Percentiles rank a stretch among this genome's conserved stretches.
phyloP scores from a whole-genome alignment of 2,888 invertebrate genomes.

The Pollenia amentaria region DNA sequence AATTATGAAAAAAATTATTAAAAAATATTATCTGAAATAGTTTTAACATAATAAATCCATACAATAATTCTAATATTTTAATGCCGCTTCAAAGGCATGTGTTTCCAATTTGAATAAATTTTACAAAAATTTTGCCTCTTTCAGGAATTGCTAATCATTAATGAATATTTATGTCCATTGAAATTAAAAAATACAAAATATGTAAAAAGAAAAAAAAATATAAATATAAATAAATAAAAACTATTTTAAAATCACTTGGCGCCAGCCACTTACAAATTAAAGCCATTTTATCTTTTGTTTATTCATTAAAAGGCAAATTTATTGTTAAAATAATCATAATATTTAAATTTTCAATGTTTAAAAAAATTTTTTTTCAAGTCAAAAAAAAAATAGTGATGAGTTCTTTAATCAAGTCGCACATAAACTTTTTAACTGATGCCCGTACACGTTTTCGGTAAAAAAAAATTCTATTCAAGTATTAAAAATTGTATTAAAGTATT shows the following conservation, averaged over 20 bases:
- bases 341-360: constrained; percentile 23
- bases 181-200: not conserved
- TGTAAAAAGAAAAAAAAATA: not conserved
- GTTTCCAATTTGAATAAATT: constrained; percentile 1
- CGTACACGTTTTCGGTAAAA: not conserved
- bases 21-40: too few species aligned
- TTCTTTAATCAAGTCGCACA: constrained; percentile 24
- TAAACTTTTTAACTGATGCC: not conserved
- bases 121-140: not conserved
- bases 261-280: constrained; percentile 67
- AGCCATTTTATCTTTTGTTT: constrained; percentile 46
- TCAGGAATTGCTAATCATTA: constrained; percentile 20
- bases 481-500: too few species aligned
- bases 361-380: constrained; percentile 16
- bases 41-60: too few species aligned
- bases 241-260: constrained; percentile 63
- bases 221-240: constrained; percentile 40
- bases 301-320: constrained; percentile 51
- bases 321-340: constrained; percentile 46
- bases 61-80: not conserved
- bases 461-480: too few species aligned
- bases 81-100: not conserved
- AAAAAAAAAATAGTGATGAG: constrained; percentile 21
- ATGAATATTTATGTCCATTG: constrained; percentile 43
- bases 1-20: too few species aligned